These are phyloP conservation scores for Rapana venosa DNA, from an alignment of 2,888 invertebrate genomes.

Conservation along the genomic window DNA sequence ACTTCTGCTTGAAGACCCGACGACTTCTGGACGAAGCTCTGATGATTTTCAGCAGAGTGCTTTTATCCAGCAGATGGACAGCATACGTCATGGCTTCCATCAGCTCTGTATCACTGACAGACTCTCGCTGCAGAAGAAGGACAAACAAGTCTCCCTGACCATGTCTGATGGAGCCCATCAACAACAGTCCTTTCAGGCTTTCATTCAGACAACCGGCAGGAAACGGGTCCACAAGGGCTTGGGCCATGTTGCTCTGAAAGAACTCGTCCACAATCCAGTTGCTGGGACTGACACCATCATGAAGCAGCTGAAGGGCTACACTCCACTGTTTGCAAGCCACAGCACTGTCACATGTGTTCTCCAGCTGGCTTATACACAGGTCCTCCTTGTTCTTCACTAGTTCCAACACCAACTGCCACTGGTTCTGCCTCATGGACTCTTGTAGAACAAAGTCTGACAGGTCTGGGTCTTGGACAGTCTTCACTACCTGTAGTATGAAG, in stretches of 20 bases:
- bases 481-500: slow-evolving; percentile 9
- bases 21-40: not conserved
- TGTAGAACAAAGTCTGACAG: slow-evolving; percentile 12
- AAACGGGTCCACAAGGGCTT: not conserved
- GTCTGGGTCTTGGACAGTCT: not conserved
- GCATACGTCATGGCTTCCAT: slow-evolving; percentile 22
- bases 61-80: not conserved
- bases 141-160: not conserved
- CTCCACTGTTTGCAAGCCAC: not conserved
- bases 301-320: not conserved
- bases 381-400: not conserved
- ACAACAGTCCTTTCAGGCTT: not conserved
- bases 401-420: slow-evolving; percentile 8
- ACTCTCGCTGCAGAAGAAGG: not conserved
- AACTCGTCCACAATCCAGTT: not conserved
- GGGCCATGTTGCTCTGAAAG: slow-evolving; percentile 3
- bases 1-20: slow-evolving; percentile 8
- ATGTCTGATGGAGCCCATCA: not conserved
- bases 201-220: not conserved
- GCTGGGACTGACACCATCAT: not conserved
- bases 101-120: not conserved
- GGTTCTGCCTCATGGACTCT: not conserved
- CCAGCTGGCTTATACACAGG: not conserved
- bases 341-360: not conserved
- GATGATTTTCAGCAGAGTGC: not conserved